phyloP scores from a whole-genome alignment of 1,140 invertebrate genomes.

The Temnothorax curvispinosus region DNA sequence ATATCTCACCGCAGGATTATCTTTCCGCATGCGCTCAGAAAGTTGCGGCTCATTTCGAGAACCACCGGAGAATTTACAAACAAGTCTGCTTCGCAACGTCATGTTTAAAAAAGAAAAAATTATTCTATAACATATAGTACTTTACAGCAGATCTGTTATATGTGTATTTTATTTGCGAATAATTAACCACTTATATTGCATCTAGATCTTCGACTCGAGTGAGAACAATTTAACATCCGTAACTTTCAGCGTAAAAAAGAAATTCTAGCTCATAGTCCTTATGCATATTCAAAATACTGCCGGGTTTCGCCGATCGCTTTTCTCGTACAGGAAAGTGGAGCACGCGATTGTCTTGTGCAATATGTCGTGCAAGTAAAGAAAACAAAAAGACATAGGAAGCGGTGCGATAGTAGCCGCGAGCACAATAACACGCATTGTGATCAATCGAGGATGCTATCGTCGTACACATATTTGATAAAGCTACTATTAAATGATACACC shows the following conservation, averaged over 20 bases:
- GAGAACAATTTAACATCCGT: neutral
- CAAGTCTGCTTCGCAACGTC: neutral
- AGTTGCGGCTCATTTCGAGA: neutral
- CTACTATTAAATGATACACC: neutral
- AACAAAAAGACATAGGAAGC: neutral
- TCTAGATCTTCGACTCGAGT: neutral
- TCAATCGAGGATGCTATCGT: slow-evolving; percentile 27
- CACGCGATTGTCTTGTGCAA: slow-evolving; percentile 39
- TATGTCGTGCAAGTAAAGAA: slow-evolving; percentile 27
- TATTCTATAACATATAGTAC: neutral
- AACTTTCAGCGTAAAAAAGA: neutral
- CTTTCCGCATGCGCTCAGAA: neutral
- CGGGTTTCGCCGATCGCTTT: slow-evolving; percentile 5
- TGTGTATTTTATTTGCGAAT: neutral
- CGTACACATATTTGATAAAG: slow-evolving; percentile 13
- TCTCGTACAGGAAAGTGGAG: slow-evolving; percentile 2
- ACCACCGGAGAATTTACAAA: neutral
- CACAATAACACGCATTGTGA: slow-evolving; percentile 45
- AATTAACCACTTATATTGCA: neutral
- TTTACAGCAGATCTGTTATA: neutral
- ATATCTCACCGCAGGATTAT: slow-evolving; percentile 52
- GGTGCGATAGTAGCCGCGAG: slow-evolving; percentile 22
- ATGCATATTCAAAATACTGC: slow-evolving; percentile 23
- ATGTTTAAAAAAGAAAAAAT: neutral
- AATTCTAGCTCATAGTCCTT: neutral